These are phyloP conservation scores for Daubentonia madagascariensis DNA, from an alignment of 2,113 vertebrate genomes.

Conservation along the genomic window DNA sequence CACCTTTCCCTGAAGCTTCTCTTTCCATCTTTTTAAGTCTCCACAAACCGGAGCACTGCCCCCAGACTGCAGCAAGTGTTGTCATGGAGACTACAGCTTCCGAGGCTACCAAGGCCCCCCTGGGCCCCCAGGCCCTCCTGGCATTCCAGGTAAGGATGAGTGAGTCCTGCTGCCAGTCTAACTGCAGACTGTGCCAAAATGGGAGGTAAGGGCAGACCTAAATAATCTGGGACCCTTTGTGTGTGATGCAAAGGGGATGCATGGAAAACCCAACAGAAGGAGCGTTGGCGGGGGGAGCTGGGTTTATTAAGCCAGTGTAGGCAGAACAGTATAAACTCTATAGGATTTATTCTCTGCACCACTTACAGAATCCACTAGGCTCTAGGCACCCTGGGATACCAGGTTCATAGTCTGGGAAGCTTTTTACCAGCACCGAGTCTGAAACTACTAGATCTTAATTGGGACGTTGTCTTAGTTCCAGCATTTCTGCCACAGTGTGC, in stretches of 20 bases:
- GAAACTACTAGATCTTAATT: background rate
- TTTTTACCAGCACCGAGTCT: fast-evolving
- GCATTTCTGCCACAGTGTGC: background rate
- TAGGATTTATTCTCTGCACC: background rate
- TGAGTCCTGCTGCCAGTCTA: background rate
- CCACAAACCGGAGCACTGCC: slow-evolving; percentile 80
- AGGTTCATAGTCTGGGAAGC: background rate
- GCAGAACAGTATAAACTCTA: background rate
- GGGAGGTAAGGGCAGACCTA: background rate
- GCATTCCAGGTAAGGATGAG: slow-evolving; percentile 86
- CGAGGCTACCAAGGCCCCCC: slow-evolving; percentile 86
- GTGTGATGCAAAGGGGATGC: background rate
- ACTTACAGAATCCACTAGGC: background rate
- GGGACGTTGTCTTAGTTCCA: too few species aligned
- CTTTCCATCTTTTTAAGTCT: slow-evolving; percentile 73
- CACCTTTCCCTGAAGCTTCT: slow-evolving; percentile 34
- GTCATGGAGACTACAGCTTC: slow-evolving; percentile 86
- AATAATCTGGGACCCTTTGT: background rate
- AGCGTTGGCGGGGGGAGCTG: background rate
- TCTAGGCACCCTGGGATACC: background rate
- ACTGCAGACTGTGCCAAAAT: background rate
- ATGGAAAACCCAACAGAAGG: background rate
- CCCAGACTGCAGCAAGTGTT: slow-evolving; percentile 86
- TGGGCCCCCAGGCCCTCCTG: slow-evolving; percentile 85
- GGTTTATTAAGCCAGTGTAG: background rate